phyloP scores from a whole-genome alignment of 2,797 vertebrate genomes.

The Enteromius radiatus region DNA sequence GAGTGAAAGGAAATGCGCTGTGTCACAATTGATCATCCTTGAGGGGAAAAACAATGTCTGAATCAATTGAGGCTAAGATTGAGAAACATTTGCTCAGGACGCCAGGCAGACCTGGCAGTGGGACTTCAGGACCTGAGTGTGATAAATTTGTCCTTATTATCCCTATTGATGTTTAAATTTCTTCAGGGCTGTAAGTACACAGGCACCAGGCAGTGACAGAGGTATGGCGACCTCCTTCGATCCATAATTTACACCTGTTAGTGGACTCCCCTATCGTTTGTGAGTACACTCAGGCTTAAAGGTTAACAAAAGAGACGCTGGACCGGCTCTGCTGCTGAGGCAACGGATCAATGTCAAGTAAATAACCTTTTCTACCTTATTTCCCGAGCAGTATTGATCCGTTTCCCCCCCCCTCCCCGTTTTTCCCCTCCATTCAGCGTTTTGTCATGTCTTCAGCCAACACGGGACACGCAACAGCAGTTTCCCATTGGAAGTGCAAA shows the following conservation, averaged over 20 bases:
- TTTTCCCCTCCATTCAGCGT: slow-evolving; percentile 76
- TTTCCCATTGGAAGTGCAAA: slow-evolving; percentile 82
- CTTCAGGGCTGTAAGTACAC: slow-evolving; percentile 89
- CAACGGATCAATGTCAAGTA: slow-evolving; percentile 99
- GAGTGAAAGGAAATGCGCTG: slow-evolving; percentile 82
- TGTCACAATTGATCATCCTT: slow-evolving; percentile 89
- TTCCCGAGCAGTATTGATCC: slow-evolving; percentile 98
- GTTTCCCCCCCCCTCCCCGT: slow-evolving; percentile 76
- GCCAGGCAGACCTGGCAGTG: slow-evolving; percentile 75
- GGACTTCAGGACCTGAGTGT: slow-evolving; percentile 78
- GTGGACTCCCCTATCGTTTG: slow-evolving; percentile 93
- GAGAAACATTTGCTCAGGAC: slow-evolving; percentile 74
- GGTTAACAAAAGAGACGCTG: slow-evolving; percentile 99
- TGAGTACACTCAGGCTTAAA: slow-evolving; percentile 96
- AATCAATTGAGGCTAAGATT: slow-evolving; percentile 82
- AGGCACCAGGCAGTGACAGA: slow-evolving; percentile 89
- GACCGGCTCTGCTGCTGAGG: slow-evolving; percentile 87
- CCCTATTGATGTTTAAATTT: slow-evolving; percentile 93
- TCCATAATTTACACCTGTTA: slow-evolving; percentile 99
- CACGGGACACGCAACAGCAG: slow-evolving; percentile 78
- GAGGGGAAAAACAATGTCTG: slow-evolving; percentile 85
- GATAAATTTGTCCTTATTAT: slow-evolving; percentile 92
- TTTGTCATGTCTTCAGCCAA: slow-evolving; percentile 81
- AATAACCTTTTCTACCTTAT: slow-evolving; percentile 99
- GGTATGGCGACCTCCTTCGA: slow-evolving; percentile 91